Base-by-base conservation (phyloP, 2,797 vertebrate genomes). In the Thaleichthys pacificus region DNA sequence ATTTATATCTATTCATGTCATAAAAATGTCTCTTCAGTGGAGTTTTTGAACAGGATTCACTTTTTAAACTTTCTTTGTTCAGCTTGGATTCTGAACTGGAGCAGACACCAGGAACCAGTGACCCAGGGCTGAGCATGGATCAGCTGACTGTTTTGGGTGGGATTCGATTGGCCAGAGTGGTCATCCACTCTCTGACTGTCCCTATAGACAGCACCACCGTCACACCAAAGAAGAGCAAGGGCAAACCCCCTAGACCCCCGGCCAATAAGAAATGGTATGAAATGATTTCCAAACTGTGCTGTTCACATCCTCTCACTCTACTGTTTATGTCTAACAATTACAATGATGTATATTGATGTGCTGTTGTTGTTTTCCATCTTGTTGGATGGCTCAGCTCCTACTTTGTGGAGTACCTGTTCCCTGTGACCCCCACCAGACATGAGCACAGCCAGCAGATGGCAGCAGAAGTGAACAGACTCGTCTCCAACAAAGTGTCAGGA, bases 391-490 rank as follows among this genome's bases (percentile, higher is more conserved):
- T 26, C 38, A 99, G 98, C 80, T 96, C 95, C 2, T 98, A 95
- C 89, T 96, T 97, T 88, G 91, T 99, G 14, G 95, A 99, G 84
- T 99, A 94, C 67, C 78, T 89, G 30, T 96, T 99, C 78, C 97
- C 96, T 0, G 76, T 89, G 75, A 80, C 88, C 68, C 90, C 91
- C 49, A 90, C 88, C 76, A 93, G 80, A 84, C 89, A 70, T 71
- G 80, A 71, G 72, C 76, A 61, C 30, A 86, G 87, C 54, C 81
- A 86, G 11, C 66, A 81, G 32, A 4, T 90, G 71, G 86, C 87
- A 66, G 91, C 88, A 3, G 94, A 97, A 80, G 86, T 94, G 24
- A 91, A 87, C 72, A 91, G 94, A 85, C 87, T 91, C 1, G 93
- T 94, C 79, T 97, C 97, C n/a, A 96, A 89, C 88, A 97, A 95